Evolutionary conservation across 2,797 vertebrate species (phyloP).

Genomic region (Artibeus jamaicensis): DNA sequence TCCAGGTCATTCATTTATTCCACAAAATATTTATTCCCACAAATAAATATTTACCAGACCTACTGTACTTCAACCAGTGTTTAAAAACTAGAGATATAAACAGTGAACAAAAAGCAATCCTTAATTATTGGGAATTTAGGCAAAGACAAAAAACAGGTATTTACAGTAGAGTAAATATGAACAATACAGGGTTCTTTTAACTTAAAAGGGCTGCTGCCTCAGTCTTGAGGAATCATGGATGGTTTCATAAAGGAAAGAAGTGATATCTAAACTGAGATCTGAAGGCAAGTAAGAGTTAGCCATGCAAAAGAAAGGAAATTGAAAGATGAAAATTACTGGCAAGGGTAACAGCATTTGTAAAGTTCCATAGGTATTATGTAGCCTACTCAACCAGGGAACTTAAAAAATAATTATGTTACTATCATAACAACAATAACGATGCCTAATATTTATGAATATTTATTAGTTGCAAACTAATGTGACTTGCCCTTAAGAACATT

Average conservation of each 20-base stretch:
- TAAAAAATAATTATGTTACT: not conserved
- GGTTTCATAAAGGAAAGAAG: not conserved
- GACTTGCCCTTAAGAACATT: not conserved
- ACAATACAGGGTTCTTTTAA: not conserved
- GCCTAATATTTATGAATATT: not conserved
- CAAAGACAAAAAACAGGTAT: not conserved
- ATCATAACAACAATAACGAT: not conserved
- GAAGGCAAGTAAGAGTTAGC: not conserved
- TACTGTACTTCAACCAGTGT: not conserved
- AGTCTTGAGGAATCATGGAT: not conserved
- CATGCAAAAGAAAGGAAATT: not conserved
- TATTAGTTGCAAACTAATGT: not conserved
- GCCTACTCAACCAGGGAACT: not conserved
- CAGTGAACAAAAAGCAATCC: not conserved
- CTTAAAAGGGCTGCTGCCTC: not conserved
- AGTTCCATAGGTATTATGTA: not conserved
- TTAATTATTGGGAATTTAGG: not conserved
- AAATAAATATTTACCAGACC: not conserved
- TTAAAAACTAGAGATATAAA: not conserved
- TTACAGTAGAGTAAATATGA: not conserved
- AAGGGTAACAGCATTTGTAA: not conserved
- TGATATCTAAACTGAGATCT: not conserved
- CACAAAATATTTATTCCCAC: not conserved
- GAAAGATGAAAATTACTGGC: not conserved
- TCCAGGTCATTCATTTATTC: not conserved